A percentile compares a stretch with the other conserved stretches of the same genome.
Conservation (phyloP, 1,140 invertebrate species). For the Penaeus indicus region DNA sequence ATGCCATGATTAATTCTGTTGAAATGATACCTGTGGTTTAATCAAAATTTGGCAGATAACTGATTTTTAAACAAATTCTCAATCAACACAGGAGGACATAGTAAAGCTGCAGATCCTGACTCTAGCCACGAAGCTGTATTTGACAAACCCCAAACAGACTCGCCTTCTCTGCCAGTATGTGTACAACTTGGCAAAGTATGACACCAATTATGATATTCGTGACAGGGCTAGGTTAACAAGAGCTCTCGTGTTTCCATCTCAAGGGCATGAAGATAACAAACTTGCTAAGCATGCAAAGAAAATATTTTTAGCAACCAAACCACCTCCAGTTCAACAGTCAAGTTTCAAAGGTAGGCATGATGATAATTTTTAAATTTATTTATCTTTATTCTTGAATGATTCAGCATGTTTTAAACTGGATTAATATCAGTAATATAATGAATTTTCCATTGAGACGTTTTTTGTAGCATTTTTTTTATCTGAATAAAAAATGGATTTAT, state of each 20-base stretch:
- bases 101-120: slow-evolving; percentile 98
- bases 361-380: slow-evolving; percentile 9
- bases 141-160: slow-evolving; percentile 91
- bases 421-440: no score
- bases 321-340: slow-evolving; percentile 86
- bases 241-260: slow-evolving; percentile 82
- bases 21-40: no score
- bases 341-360: slow-evolving; percentile 76
- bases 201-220: slow-evolving; percentile 97
- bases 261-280: slow-evolving; percentile 72
- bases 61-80: not conserved
- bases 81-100: slow-evolving; percentile 82
- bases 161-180: slow-evolving; percentile 92
- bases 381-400: not conserved
- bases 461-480: no score
- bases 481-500: no score
- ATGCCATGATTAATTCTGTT: not conserved
- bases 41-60: no score
- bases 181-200: slow-evolving; percentile 96
- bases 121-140: slow-evolving; percentile 92
- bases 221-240: slow-evolving; percentile 91
- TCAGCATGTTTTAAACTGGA: no score
- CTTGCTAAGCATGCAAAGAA: slow-evolving; percentile 82
- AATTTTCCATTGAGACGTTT: no score
- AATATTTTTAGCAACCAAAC: slow-evolving; percentile 93